These are phyloP conservation scores for Cosmorhoe ocellata DNA, from an alignment of 2,888 invertebrate genomes.

Conservation along the genomic window DNA sequence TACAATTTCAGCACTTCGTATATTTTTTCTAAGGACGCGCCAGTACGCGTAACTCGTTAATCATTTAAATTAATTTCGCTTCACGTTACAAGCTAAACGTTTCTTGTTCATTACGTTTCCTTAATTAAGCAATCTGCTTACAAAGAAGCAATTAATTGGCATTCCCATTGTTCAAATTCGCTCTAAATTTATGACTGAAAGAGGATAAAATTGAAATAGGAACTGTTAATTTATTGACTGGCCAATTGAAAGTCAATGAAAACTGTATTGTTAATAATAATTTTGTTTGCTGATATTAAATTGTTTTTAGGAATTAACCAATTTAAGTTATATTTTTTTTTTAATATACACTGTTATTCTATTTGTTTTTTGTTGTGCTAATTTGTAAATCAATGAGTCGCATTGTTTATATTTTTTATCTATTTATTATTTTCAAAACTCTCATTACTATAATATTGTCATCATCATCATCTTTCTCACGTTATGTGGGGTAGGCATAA, in stretches of 20 bases:
- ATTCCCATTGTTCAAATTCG: conserved; percentile 67
- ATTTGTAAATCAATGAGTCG: too few species aligned
- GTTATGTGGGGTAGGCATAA: too few species aligned
- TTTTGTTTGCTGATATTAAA: not conserved
- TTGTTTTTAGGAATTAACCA: too few species aligned
- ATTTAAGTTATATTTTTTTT: too few species aligned
- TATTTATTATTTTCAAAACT: too few species aligned
- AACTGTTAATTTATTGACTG: conserved; percentile 47
- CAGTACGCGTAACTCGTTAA: conserved; percentile 64
- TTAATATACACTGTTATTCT: too few species aligned
- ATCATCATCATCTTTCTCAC: too few species aligned
- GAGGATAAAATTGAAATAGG: conserved; percentile 52
- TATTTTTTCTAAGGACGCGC: conserved; percentile 32
- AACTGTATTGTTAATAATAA: conserved; percentile 5
- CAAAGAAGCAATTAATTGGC: conserved; percentile 79
- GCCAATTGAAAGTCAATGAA: conserved; percentile 37
- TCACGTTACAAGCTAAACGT: conserved; percentile 69
- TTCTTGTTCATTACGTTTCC: conserved; percentile 76
- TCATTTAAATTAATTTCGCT: conserved; percentile 79
- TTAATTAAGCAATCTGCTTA: conserved; percentile 82
- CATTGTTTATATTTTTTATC: too few species aligned
- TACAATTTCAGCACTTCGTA: too few species aligned
- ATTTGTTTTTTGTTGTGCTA: too few species aligned
- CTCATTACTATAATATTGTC: too few species aligned
- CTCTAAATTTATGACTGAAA: conserved; percentile 59